These are phyloP conservation scores for Ligdia adustata DNA, from an alignment of 2,888 invertebrate species.

Conservation along the genomic window DNA sequence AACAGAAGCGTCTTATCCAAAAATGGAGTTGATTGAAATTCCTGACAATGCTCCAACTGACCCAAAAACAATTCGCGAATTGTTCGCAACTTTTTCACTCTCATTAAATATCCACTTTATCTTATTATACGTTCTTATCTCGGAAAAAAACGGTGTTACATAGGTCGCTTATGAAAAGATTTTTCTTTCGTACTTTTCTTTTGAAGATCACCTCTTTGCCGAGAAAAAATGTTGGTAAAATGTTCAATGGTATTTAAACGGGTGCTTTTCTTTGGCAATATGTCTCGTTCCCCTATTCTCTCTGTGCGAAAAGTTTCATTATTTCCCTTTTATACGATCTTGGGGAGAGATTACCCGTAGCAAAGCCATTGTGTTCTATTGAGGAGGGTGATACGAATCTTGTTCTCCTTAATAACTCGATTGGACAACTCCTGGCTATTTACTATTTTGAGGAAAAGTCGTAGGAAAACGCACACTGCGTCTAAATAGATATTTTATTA, in stretches of 20 bases:
- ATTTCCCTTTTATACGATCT: constrained; percentile 54
- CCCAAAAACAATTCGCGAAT: constrained; percentile 42
- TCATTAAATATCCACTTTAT: constrained; percentile 28
- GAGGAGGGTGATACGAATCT: constrained; percentile 47
- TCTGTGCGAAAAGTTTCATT: constrained; percentile 47
- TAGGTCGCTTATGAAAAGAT: constrained; percentile 43
- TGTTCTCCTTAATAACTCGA: constrained; percentile 45
- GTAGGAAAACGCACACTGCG: too few relatives aligned
- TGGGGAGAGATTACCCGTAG: constrained; percentile 45
- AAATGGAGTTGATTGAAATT: constrained; percentile 46
- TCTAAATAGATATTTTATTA: too few relatives aligned
- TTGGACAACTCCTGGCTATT: constrained; percentile 36
- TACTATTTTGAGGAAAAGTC: constrained; percentile 31
- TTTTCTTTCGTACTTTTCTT: constrained; percentile 39
- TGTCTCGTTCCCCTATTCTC: constrained; percentile 39
- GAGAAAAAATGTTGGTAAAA: constrained; percentile 30
- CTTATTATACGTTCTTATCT: constrained; percentile 35
- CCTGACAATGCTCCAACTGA: constrained; percentile 32
- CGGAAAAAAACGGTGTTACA: constrained; percentile 38
- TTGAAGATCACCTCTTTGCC: constrained; percentile 35
- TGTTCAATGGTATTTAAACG: constrained; percentile 34
- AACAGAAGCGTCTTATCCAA: constrained; percentile 15
- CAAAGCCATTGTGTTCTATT: constrained; percentile 50
- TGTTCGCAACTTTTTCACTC: constrained; percentile 37
- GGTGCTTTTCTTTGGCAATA: constrained; percentile 40